Conservation (phyloP, 2,797 vertebrate species). For the Lindbergichthys nudifrons region DNA sequence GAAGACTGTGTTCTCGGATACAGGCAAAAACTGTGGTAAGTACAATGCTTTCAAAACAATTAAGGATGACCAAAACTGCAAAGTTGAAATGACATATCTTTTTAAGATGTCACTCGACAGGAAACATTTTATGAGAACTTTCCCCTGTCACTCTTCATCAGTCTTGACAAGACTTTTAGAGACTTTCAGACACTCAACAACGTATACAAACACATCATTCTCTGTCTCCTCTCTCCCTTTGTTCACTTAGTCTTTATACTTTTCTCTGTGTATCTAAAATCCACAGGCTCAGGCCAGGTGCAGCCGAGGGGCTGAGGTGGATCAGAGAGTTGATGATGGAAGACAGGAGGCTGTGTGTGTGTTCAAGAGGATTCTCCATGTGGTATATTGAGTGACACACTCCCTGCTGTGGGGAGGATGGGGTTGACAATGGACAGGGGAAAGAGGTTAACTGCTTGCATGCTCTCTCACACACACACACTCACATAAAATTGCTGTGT, state of each 20-base stretch:
- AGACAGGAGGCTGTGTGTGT: constrained; percentile 34
- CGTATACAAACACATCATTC: constrained; percentile 23
- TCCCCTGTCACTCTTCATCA: constrained; percentile 1
- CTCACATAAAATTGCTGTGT: constrained; percentile 7
- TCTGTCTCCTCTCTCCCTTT: constrained; percentile 25
- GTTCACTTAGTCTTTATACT: constrained; percentile 42
- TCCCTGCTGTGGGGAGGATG: constrained; percentile 51
- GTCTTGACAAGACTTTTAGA: constrained; percentile 1
- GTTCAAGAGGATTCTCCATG: constrained; percentile 61
- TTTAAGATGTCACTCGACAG: constrained; percentile 1
- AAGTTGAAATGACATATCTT: neutral
- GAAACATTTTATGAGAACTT: constrained; percentile 3
- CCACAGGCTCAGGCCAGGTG: constrained; percentile 53
- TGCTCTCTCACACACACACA: constrained; percentile 18
- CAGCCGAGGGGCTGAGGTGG: constrained; percentile 54
- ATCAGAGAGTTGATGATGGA: constrained; percentile 65
- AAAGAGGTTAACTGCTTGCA: constrained; percentile 62
- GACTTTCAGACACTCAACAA: constrained; percentile 7
- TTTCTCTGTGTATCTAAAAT: constrained; percentile 37
- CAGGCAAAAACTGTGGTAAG: neutral
- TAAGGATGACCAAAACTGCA: neutral
- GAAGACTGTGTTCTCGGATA: neutral
- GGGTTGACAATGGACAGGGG: constrained; percentile 54
- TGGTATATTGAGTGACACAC: constrained; percentile 53
- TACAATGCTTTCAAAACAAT: neutral